Conservation (phyloP, 2,888 invertebrate genomes). For the Drosophila hamatofila region DNA sequence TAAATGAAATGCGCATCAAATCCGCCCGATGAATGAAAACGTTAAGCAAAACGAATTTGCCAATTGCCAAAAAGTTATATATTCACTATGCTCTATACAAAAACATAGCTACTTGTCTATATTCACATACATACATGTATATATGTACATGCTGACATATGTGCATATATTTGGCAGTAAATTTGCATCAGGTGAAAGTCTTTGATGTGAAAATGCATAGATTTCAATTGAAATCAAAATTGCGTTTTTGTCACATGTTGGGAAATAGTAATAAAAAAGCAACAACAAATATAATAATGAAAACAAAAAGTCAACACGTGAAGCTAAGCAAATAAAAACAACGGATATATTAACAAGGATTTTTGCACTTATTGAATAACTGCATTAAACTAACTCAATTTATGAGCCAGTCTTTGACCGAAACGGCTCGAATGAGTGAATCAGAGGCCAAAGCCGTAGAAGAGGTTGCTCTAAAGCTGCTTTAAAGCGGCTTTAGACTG, state of each 20-base stretch:
- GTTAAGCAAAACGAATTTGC: slow-evolving; percentile 34
- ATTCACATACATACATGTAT: neutral
- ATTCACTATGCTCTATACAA: slow-evolving; percentile 4
- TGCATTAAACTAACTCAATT: slow-evolving; percentile 12
- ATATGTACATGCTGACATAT: neutral
- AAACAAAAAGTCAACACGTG: slow-evolving; percentile 11
- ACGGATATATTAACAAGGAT: neutral
- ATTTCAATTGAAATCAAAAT: slow-evolving; percentile 45
- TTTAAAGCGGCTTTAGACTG: slow-evolving; percentile 5
- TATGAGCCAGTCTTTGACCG: slow-evolving; percentile 17
- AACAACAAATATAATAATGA: neutral
- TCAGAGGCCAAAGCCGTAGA: neutral
- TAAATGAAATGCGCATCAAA: slow-evolving; percentile 53
- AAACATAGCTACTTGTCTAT: neutral
- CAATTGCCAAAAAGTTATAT: slow-evolving; percentile 40
- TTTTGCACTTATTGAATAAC: slow-evolving; percentile 3
- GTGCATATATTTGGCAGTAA: slow-evolving; percentile 23
- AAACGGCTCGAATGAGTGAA: slow-evolving; percentile 23
- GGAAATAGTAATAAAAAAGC: slow-evolving; percentile 8
- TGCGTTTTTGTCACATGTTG: slow-evolving; percentile 39
- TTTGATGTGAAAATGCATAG: slow-evolving; percentile 41
- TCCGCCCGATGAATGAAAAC: slow-evolving; percentile 53
- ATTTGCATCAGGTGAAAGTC: slow-evolving; percentile 59
- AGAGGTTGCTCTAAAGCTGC: slow-evolving; percentile 1
- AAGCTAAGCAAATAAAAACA: neutral